Evolutionary conservation across 2,797 vertebrate genomes (phyloP), one percentile per base, ranked within the genome.

Genomic region (Parotocinclus haroldoi): DNA sequence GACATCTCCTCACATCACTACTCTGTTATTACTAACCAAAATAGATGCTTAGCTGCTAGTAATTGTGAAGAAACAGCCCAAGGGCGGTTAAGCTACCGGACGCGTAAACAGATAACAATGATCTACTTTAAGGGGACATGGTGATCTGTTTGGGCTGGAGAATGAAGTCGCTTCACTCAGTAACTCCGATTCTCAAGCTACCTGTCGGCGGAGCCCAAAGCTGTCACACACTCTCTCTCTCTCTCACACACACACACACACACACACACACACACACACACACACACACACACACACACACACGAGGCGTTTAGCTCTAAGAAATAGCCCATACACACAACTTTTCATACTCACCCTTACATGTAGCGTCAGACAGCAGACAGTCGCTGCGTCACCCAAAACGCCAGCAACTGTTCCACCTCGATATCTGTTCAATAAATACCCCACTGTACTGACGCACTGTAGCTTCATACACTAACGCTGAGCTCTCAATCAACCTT

Each of bases 401-500:
- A 27, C 37, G 0, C 16, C 58, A 17, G 17, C 13, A 10, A 51
- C 4, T 9, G 37, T 1, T 57, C 13, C 1, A 4, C n/a, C n/a
- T n/a, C n/a, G n/a, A n/a, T n/a, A n/a, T n/a, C n/a, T n/a, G n/a
- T 42, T 7, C 37, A n/a, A 49, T 63, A 27, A 39, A 39, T 6
- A 55, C 7, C 13, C 4, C 0, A 10, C 0, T 9, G 37, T 6
- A 57, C 49, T 14, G 14, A 13, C 59, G 7, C 6, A 12, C 60
- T 7, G 14, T 12, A 13, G 60, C 12, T 42, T 13, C n/a, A 1
- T 38, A 27, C 9, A 50, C 46, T 60, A 18, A 59, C 36, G 59
- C 63, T 56, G 79, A 71, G 60, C 78, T 80, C 79, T 79, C 81
- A 77, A 71, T 71, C 79, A 75, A 81, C 52, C 79, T 75, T 76